Conservation (phyloP, 2,113 vertebrate species). For the Amazona guildingii region DNA sequence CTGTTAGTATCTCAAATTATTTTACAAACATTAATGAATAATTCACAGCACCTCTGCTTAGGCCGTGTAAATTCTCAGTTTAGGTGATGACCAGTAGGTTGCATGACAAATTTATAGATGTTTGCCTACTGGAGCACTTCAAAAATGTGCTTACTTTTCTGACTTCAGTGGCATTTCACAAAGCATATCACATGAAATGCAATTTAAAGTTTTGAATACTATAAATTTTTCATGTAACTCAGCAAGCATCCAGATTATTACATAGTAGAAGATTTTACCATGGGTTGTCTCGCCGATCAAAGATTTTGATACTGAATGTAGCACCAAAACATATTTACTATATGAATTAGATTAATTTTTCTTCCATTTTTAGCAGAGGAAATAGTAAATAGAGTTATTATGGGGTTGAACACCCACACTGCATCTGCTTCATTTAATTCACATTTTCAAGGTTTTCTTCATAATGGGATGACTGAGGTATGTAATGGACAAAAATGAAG, state of each 20-base stretch:
- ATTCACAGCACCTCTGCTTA: not conserved
- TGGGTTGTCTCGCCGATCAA: not conserved
- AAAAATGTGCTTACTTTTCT: not conserved
- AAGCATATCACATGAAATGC: not conserved
- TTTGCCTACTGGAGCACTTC: not conserved
- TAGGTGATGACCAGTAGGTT: not conserved
- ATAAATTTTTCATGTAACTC: not conserved
- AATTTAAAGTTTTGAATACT: not conserved
- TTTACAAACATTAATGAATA: not conserved
- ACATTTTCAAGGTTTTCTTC: not conserved
- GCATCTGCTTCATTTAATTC: not conserved
- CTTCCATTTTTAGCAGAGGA: not conserved
- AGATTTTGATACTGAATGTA: not conserved
- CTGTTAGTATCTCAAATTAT: not conserved
- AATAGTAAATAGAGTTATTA: not conserved
- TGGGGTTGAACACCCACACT: not conserved
- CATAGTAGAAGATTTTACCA: not conserved
- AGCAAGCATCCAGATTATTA: not conserved
- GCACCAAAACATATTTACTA: not conserved
- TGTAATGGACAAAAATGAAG: not conserved
- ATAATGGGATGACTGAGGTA: not conserved
- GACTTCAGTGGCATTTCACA: not conserved
- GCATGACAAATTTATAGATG: not conserved
- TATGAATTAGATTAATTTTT: not conserved
- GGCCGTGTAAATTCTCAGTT: not conserved